These are phyloP conservation scores for Phyllotreta cruciferae DNA, from an alignment of 2,888 invertebrate genomes.

Conservation along the genomic window DNA sequence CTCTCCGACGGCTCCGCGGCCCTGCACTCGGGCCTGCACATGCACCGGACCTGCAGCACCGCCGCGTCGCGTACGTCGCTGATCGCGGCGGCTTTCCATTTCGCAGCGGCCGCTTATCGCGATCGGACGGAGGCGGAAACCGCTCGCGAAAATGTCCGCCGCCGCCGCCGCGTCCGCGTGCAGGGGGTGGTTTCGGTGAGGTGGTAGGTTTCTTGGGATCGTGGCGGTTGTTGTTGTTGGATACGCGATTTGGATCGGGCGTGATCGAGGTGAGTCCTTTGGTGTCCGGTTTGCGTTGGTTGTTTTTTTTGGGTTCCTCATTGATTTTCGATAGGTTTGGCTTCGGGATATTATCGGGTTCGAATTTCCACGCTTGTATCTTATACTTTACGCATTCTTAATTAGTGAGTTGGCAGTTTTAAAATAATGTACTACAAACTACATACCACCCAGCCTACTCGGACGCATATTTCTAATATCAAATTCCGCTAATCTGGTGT, in stretches of 20 bases:
- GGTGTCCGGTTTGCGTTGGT: neutral
- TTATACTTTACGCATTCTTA: neutral
- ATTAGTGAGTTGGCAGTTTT: conserved; percentile 25
- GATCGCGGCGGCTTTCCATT: conserved; percentile 11
- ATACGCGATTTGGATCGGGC: conserved; percentile 28
- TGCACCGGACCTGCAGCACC: conserved; percentile 36
- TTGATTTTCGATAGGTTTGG: conserved; percentile 20
- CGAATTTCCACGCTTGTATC: conserved; percentile 1
- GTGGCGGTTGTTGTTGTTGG: conserved; percentile 21
- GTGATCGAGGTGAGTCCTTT: conserved; percentile 32
- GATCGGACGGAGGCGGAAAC: conserved; percentile 9
- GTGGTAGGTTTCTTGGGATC: conserved; percentile 15
- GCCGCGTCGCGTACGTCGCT: conserved; percentile 18
- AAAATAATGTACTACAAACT: conserved; percentile 1
- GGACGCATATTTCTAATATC: too few relatives aligned
- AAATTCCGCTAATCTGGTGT: too few relatives aligned
- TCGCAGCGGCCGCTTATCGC: conserved; percentile 10
- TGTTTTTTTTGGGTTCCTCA: conserved; percentile 26
- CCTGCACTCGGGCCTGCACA: conserved; percentile 38
- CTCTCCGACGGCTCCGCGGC: conserved; percentile 18
- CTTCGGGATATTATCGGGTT: neutral
- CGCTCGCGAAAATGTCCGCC: neutral
- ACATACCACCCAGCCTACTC: too few relatives aligned
- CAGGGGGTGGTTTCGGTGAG: too few relatives aligned
- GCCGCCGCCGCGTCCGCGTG: too few relatives aligned